Evolutionary conservation across 2,888 invertebrate species (phyloP), one percentile per base, ranked within the genome.

Genomic region (Merodon equestris): DNA sequence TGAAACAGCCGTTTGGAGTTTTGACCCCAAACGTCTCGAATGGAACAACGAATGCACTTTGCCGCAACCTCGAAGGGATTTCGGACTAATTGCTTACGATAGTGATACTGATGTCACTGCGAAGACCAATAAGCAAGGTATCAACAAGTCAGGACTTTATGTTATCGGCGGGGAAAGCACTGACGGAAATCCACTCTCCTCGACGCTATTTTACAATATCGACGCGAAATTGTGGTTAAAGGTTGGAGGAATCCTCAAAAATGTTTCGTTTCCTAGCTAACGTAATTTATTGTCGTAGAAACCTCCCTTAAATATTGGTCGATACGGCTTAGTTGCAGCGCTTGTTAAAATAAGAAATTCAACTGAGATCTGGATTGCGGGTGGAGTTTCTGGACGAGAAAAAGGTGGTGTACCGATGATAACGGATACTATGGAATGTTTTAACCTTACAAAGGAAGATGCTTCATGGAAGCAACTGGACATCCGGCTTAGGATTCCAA

Each of bases 121-220:
- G 38, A 44, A 44, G 1, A 48, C 45, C 15, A 44, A 58, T 17
- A 38, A 44, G 17, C 63, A 19, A 54, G 67, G 38, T 10, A 63
- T 13, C 51, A 47, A 19, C 17, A 77, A 57, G 10, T 50, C 44
- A 18, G 91, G 91, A n/a, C 88, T 94, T 83, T 94, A 91, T 83
- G 93, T 93, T 2, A 92, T 94, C 75, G 94, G 94, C 0, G 94
- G 94, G 7, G 93, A 93, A 87, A 92, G 90, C 74, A 91, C 91
- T 84, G 92, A 92, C 85, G 90, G 90, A 2, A 67, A 14, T 4
- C 82, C 84, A 14, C 75, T 85, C 17, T 76, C 82, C 10, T 82
- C 85, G 0, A 84, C 84, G 27, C 81, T 84, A 82, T 83, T 82
- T 61, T 84, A 85, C 51, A 81, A 84, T 76, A 73, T 82, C 14